phyloP scores from a whole-genome alignment of 2,888 invertebrate genomes.

The Eupithecia insigniata region DNA sequence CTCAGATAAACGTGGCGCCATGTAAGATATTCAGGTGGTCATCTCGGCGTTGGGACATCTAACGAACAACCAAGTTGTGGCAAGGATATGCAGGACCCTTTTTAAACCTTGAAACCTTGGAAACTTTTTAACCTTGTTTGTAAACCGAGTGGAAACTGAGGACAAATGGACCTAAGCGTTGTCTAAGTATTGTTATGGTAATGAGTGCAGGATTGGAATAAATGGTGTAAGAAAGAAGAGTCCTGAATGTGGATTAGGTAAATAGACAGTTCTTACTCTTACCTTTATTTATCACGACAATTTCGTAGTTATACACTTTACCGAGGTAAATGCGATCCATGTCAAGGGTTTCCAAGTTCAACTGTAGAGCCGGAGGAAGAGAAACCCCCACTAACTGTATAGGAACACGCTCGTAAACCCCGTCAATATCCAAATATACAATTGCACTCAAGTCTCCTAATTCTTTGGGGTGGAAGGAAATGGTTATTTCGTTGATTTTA shows the following conservation, averaged over 20 bases:
- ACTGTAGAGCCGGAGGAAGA: conserved; percentile 82
- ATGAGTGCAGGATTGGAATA: background rate
- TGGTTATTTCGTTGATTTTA: conserved; percentile 76
- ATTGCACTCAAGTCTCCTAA: conserved; percentile 77
- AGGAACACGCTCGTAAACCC: conserved; percentile 78
- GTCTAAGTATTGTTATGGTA: too few relatives aligned
- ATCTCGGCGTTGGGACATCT: background rate
- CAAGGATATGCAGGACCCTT: background rate
- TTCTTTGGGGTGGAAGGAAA: conserved; percentile 83
- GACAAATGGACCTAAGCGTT: too few relatives aligned
- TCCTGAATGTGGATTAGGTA: background rate
- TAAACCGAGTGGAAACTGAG: too few relatives aligned
- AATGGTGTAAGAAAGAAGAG: background rate
- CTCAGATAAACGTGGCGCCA: background rate
- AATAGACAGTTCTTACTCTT: conserved; percentile 22
- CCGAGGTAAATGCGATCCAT: conserved; percentile 84
- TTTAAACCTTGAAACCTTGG: too few relatives aligned
- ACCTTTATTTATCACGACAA: conserved; percentile 84
- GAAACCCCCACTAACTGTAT: conserved; percentile 82
- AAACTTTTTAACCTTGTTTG: too few relatives aligned
- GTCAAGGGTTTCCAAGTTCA: conserved; percentile 84
- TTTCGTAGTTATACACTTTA: conserved; percentile 85
- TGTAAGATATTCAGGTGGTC: background rate
- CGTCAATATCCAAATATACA: conserved; percentile 85
- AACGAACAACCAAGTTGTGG: background rate